Base-by-base conservation (phyloP, 2,888 invertebrate species). In the Helleia helle region DNA sequence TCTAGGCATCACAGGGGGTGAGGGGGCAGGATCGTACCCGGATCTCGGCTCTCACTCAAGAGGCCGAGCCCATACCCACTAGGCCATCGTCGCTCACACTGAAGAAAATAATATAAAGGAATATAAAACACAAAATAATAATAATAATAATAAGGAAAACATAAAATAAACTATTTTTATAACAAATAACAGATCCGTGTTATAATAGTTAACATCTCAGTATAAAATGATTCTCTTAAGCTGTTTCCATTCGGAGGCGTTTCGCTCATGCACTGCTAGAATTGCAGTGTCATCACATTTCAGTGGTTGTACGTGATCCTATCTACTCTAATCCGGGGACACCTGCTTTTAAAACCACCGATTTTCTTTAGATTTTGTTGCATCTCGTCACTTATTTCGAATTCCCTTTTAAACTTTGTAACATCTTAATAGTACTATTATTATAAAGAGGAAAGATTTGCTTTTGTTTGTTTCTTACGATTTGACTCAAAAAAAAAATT, bases 261-360 rank as follows among this genome's bases (percentile, higher is more conserved):
- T 56, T 65, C 30, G 63, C 62, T 59, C 59, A 53, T 58, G 65
- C 58, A 58, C 55, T 58, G 65, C 58, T 58, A 59, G 65, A 63
- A 76, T 74, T 77, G 80, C 77, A 71, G 52, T 77, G 81, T 77
- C 83, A 72, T 74, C 75, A 69, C 80, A 73, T 77, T 66, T 72
- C 71, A 71, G 67, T 56, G 55, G 57, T 43, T 50, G 58, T 64
- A 83, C 83, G 83, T 83, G 83, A 81, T 71, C 66, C 71, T 64
- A 83, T 83, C 74, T 75, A 49, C 58, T 45, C 71, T 77, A 80
- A 80, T 76, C 76, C 76, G 64, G 49, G 64, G 67, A 68, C 80
- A 80, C 76, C 80, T 80, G 77, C 73, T 74, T 71, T 74, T 70
- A 74, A 59, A 57, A 59, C 52, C 49, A 39, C 47, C 45, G 40